Evolutionary conservation across 2,888 invertebrate genomes (phyloP), one percentile per base, ranked within the genome.

Genomic region (Eledona agricola): DNA sequence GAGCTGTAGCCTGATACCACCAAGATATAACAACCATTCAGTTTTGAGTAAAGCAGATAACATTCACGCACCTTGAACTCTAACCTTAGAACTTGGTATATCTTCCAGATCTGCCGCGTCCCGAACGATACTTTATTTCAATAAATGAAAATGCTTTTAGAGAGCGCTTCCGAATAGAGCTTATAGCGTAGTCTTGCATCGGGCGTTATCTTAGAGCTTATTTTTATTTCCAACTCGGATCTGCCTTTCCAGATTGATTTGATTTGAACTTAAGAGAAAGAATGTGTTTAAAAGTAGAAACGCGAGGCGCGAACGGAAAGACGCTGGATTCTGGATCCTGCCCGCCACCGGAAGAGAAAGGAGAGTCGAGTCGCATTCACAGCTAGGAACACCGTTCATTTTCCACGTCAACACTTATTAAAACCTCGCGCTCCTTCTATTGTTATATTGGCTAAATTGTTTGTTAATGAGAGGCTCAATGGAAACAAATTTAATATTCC

Each of bases 21-120:
- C 12, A 29, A 52, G 50, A 47, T 54, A 45, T 47, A 42, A 50
- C 45, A 55, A 53, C 57, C 52, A 52, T 57, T 51, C 52, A 52
- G 51, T 43, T 45, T 46, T 49, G 40, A 51, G 52, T 20, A 43
- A 51, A 53, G 51, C 28, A 57, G 59, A 53, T 57, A 59, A 55
- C 53, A 55, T 57, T 59, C 55, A 59, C 53, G 55, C 55, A 57
- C 59, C 55, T 55, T 57, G 59, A 59, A 59, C 59, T 57, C 22
- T 53, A 50, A 50, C 55, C 57, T 55, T 53, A 57, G 46, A 59
- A 51, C 49, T 54, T 52, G 29, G 51, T 51, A n/a, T n/a, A 43
- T 46, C 51, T 35, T 26, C 17, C 32, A 49, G 53, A 46, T 51
- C 45, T 42, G 28, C 28, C 37, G 23, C 13, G 37, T 42, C 22